phyloP scores from a whole-genome alignment of 2,797 vertebrate species.

The Erithacus rubecula region DNA sequence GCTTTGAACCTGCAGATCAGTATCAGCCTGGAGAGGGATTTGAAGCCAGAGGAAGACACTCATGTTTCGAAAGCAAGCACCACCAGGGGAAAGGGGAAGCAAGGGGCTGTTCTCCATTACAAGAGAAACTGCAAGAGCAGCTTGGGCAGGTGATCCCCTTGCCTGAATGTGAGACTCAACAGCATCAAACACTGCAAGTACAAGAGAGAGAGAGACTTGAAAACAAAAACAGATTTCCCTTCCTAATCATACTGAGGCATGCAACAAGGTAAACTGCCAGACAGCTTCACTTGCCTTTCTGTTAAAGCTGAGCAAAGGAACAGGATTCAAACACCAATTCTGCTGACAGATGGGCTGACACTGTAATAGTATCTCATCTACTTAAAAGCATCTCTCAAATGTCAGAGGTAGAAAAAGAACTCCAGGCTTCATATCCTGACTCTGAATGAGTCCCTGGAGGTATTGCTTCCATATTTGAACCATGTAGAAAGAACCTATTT shows the following conservation, averaged over 20 bases:
- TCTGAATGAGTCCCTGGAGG: background rate
- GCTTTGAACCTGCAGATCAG: slow-evolving; percentile 47
- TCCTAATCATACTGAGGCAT: background rate
- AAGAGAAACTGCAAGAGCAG: background rate
- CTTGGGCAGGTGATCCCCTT: background rate
- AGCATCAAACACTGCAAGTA: background rate
- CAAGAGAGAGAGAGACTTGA: background rate
- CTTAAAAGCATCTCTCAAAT: slow-evolving; percentile 51
- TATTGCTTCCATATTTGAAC: background rate
- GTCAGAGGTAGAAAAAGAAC: slow-evolving; percentile 16
- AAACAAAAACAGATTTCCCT: background rate
- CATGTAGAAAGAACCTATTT: background rate
- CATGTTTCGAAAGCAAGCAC: slow-evolving; percentile 11
- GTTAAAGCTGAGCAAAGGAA: background rate
- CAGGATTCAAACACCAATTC: background rate
- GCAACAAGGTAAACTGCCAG: background rate
- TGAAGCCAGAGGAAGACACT: slow-evolving; percentile 21
- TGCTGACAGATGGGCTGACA: background rate
- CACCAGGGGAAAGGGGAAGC: background rate
- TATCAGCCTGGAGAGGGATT: background rate
- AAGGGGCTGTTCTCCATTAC: background rate
- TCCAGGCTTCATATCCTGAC: background rate
- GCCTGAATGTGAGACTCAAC: background rate
- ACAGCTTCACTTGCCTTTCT: background rate
- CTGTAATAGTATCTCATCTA: slow-evolving; percentile 6